Base-by-base conservation (phyloP, 2,113 vertebrate genomes). In the Brachirus orientalis region DNA sequence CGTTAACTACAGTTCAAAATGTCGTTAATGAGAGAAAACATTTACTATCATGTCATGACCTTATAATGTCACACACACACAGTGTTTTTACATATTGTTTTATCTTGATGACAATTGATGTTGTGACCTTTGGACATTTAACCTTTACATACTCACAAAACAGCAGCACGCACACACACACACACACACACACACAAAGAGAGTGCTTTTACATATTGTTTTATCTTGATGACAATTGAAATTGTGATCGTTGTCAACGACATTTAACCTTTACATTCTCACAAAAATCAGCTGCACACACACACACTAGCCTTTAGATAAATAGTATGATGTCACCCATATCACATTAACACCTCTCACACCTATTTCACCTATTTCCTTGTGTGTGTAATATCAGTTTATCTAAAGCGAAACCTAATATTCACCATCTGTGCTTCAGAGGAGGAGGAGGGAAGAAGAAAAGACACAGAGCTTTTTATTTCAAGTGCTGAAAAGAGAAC, bases 241-340 rank as follows among this genome's bases (percentile, higher is more conserved):
- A 8, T 16, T 2, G 5, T 9, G 54, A 72, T 66, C 71, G 75
- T 75, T 75, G 13, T 40, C 43, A 12, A 37, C 16, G 9, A 59
- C 52, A 1, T 72, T 69, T 65, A 44, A 73, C 69, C 40, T 82
- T 82, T 72, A 8, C 64, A 47, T 20, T 11, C 63, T 35, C 48
- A 69, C 10, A 54, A 69, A 35, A 16, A n/a, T n/a, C n/a, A 4
- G 33, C 10, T 3, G 44, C 20, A 9, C 48, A 16, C 48, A 51
- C 48, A 28, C 6, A 22, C 5, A 51, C 6, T 12, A 11, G 48
- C 48, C 20, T 51, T 5, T 51, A 51, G 20, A 28, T 51, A 16
- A 51, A 16, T 28, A 12, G 11, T 22, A 51, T 51, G 20, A 51
- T 51, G 48, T 51, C 48, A 51, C 20, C 20, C 4, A 19, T 51